phyloP scores from a whole-genome alignment of 2,113 vertebrate species.

The Pteronura brasiliensis region DNA sequence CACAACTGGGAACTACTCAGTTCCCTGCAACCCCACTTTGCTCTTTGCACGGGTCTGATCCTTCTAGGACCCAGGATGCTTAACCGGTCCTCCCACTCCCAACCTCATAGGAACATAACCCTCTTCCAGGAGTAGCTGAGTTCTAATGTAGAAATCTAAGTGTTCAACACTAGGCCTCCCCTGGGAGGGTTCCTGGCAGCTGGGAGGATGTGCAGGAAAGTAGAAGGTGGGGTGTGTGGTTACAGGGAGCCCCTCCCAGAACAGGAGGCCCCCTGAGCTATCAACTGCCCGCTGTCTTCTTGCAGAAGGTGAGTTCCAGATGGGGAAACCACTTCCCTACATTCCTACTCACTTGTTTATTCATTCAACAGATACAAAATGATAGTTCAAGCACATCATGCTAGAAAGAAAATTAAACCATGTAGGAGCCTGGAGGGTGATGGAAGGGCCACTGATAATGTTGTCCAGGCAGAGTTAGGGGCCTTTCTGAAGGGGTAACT shows the following conservation, averaged over 20 bases:
- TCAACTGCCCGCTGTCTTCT: background rate
- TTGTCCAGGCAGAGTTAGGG: background rate
- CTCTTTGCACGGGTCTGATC: background rate
- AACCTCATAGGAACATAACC: background rate
- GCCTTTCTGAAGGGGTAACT: background rate
- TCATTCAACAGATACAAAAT: background rate
- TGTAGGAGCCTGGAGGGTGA: background rate
- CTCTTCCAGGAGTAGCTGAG: background rate
- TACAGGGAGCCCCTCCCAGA: background rate
- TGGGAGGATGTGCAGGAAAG: background rate
- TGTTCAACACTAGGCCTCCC: background rate
- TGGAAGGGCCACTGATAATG: accelerated
- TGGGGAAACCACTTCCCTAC: background rate
- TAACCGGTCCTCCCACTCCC: background rate
- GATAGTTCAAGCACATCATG: background rate
- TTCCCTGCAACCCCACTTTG: background rate
- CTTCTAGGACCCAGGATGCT: background rate
- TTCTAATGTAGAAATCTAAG: background rate
- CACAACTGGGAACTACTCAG: background rate
- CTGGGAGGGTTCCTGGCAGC: background rate
- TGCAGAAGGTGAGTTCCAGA: background rate
- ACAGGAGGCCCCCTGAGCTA: background rate
- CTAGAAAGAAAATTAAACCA: background rate
- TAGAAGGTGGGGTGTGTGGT: background rate
- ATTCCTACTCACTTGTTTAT: background rate